These are phyloP conservation scores for Nilaparvata lugens DNA, from an alignment of 1,140 invertebrate genomes.

Conservation along the genomic window DNA sequence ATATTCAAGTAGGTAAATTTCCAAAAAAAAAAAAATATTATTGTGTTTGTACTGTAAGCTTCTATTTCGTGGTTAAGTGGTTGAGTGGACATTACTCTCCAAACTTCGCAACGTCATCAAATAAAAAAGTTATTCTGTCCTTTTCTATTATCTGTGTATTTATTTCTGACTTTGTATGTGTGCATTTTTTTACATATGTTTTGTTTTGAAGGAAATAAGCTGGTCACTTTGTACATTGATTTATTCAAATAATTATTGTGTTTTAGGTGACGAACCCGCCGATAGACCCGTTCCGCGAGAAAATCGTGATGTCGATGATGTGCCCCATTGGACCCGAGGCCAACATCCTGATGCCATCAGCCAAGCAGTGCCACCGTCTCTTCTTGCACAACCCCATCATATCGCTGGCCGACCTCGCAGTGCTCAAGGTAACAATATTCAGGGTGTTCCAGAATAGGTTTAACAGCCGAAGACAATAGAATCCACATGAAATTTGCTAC, in stretches of 20 bases:
- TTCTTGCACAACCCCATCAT: conserved; percentile 92
- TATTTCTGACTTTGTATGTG: conserved; percentile 1
- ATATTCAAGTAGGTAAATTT: no score
- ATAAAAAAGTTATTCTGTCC: no score
- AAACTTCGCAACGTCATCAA: no score
- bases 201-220: not conserved
- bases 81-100: no score
- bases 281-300: conserved; percentile 98
- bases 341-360: conserved; percentile 86
- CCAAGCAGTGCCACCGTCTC: conserved; percentile 83
- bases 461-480: no score
- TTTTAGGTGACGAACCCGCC: conserved; percentile 93
- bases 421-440: no score
- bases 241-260: conserved; percentile 8
- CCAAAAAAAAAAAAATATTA: no score
- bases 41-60: no score
- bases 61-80: no score
- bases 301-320: conserved; percentile 95
- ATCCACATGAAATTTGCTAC: no score
- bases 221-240: not conserved
- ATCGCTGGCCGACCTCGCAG: conserved; percentile 80
- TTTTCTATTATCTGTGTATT: not conserved
- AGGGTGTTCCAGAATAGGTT: no score
- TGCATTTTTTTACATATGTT: not conserved
- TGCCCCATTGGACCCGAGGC: conserved; percentile 86